phyloP scores from a whole-genome alignment of 2,797 vertebrate species.

The Silurus lanzhouensis region DNA sequence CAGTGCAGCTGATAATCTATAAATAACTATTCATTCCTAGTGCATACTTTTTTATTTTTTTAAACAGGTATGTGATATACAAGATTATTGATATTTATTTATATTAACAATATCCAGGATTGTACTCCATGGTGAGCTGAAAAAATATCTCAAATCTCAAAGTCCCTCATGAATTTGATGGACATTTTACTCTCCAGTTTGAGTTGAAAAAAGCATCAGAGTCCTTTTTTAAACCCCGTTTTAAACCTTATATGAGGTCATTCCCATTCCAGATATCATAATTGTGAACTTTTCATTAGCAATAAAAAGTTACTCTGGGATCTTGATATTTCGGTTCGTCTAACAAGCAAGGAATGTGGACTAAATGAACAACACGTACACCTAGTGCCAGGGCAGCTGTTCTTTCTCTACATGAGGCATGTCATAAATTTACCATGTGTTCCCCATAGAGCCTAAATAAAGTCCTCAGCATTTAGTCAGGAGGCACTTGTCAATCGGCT shows the following conservation, averaged over 20 bases:
- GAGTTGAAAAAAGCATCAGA: not conserved
- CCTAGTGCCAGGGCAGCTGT: conserved; percentile 70
- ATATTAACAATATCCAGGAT: no score
- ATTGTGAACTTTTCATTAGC: not conserved
- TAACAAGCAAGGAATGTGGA: conserved; percentile 44
- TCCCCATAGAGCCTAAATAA: conserved; percentile 70
- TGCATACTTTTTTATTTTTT: not conserved
- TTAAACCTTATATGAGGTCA: not conserved
- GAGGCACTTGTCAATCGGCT: conserved; percentile 61
- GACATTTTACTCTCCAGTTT: not conserved
- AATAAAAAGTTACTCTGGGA: conserved; percentile 13
- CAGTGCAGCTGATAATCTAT: not conserved
- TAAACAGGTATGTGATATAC: not conserved
- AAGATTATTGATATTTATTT: no score
- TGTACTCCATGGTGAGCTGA: not conserved
- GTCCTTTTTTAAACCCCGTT: not conserved
- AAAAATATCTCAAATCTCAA: not conserved
- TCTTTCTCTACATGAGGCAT: conserved; percentile 56
- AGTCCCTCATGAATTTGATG: no score
- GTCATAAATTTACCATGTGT: conserved; percentile 70
- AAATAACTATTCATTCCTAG: not conserved
- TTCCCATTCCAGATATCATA: not conserved
- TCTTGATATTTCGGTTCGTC: conserved; percentile 6
- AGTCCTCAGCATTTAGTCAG: conserved; percentile 49
- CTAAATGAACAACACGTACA: conserved; percentile 58